Base-by-base conservation (phyloP, 2,888 invertebrate species). In the Odontomyia ornata region DNA sequence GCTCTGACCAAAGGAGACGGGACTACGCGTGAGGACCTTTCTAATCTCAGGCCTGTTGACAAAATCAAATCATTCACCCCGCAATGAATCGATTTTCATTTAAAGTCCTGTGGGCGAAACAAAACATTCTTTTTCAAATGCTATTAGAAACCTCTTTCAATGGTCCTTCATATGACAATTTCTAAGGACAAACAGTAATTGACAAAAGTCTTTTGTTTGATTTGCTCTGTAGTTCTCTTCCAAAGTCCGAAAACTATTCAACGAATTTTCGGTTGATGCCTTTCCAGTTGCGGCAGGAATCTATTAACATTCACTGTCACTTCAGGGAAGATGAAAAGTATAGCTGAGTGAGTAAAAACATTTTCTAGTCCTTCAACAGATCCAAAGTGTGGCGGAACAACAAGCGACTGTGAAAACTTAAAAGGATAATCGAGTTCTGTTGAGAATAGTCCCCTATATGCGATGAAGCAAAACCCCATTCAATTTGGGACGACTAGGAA, bases 401-500 rank as follows among this genome's bases (percentile, higher is more conserved):
- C 67, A 67, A 52, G 65, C 56, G 46, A 65, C 56, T 25, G 36
- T 65, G 65, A 76, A 76, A 65, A 30, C 47, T 76, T 56, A 65
- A 76, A 67, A 76, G 76, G 65, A 76, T 76, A 76, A 76, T 67
- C 27, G 76, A 52, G 76, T 76, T 76, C 76, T 23, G 75, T 46
- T 15, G n/a, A 23, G 52, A 23, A 67, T 67, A 43, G 36, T 43
- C 67, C 46, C 67, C 21, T 43, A 36, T 28, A 5, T 43, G 43
- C 36, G 64, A 30, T 64, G 18, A 30, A 64, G 64, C 23, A 60
- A 25, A 23, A 60, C 23, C 25, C 21, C 65, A 13, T 23, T 65
- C 1, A 65, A 36, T 65, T 65, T 4, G 13, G 30, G 1, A 15
- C 18, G n/a, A 7, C 28, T 15, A 30, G 30, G 25, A 65, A 65